Evolutionary conservation across 2,113 vertebrate species (phyloP).

Genomic region (Athene cunicularia): DNA sequence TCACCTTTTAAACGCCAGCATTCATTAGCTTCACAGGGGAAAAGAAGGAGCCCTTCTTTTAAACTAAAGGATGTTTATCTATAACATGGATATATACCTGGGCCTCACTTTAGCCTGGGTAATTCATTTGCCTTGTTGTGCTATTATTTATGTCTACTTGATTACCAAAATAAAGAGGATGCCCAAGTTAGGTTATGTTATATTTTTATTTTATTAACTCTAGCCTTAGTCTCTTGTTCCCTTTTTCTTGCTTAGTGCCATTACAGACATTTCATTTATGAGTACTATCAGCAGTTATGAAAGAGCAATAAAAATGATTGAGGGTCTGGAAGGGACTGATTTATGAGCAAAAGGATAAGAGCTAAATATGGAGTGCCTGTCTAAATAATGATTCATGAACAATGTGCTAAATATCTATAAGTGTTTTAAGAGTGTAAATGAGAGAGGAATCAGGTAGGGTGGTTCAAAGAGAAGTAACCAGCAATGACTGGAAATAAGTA

Average conservation of each 20-base stretch:
- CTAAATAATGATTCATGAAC: constrained; percentile 39
- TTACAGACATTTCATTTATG: constrained; percentile 42
- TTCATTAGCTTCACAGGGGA: background rate
- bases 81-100: background rate
- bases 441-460: background rate
- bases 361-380: constrained; percentile 26
- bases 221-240: background rate
- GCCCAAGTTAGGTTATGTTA: background rate
- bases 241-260: constrained; percentile 24
- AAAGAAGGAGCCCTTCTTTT: background rate
- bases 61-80: background rate
- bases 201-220: constrained; percentile 47
- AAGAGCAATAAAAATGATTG: constrained; percentile 54
- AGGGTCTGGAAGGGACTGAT: constrained; percentile 24
- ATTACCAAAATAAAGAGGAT: constrained; percentile 20
- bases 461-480: background rate
- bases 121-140: background rate
- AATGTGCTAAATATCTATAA: background rate
- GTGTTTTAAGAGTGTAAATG: constrained; percentile 14
- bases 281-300: constrained; percentile 40
- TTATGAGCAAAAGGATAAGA: constrained; percentile 39
- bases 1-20: background rate
- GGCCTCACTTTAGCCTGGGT: background rate
- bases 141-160: constrained; percentile 25
- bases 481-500: background rate